Conservation (phyloP, 2,113 vertebrate species). For the Dromaius novaehollandiae region DNA sequence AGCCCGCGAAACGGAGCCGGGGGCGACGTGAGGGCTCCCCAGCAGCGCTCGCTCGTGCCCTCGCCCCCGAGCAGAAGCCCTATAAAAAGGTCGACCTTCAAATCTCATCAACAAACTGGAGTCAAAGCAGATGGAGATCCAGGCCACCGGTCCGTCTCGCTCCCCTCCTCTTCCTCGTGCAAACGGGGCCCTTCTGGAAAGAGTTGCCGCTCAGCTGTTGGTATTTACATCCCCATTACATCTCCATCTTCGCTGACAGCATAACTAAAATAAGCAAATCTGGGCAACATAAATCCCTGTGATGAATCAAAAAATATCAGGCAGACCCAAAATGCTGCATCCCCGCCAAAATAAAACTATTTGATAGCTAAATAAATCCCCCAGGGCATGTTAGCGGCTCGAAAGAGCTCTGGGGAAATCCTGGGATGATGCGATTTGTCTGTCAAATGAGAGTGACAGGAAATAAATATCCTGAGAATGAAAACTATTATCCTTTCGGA, state of each 20-base stretch:
- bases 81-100: neutral
- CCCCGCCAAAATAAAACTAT: neutral
- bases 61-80: no score
- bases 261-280: neutral
- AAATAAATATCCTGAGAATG: slow-evolving; percentile 62
- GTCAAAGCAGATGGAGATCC: neutral
- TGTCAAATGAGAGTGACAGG: slow-evolving; percentile 48
- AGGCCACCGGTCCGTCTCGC: no score
- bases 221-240: neutral
- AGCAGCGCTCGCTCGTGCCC: no score
- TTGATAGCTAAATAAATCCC: slow-evolving; percentile 47
- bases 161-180: neutral
- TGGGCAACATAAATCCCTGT: neutral
- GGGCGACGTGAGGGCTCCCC: no score
- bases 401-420: slow-evolving; percentile 11
- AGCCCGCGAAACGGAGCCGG: neutral
- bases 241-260: accelerated
- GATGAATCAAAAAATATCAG: neutral
- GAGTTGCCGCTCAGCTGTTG: neutral
- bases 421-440: slow-evolving; percentile 24
- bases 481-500: slow-evolving; percentile 68
- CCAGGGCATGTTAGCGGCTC: neutral
- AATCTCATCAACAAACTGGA: neutral
- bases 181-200: neutral
- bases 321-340: neutral